Base-by-base conservation (phyloP, 1,140 invertebrate species). In the Drosophila tristis region DNA sequence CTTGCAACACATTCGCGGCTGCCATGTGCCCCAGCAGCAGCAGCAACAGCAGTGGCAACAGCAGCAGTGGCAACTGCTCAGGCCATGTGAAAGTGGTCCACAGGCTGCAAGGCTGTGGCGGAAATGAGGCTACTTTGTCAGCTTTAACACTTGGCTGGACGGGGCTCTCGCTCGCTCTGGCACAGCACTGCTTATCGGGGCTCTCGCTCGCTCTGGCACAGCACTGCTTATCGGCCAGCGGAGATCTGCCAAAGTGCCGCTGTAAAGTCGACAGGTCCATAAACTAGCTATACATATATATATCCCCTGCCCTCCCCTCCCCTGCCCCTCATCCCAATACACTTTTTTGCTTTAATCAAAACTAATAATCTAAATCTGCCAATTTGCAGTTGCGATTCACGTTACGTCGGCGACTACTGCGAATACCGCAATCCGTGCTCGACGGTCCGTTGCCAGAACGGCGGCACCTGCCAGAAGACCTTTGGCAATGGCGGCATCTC, bases 361-460 rank as follows among this genome's bases (percentile, higher is more conserved):
- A 13, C 35, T 39, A 39, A 39, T 39, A 39, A 39, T 39, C 35
- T 11, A 39, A 13, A 39, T 39, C 11, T 39, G 35, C 11, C 11
- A 5, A 39, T 13, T 96, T 94, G 57, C 95, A 99, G 98, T 90
- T 99, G 98, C 92, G 96, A 97, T 60, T 95, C 96, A 16, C 95
- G 96, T 91, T 98, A 96, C 93, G 96, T 98, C 45, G 98, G 98
- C 73, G 97, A 98, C 92, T 98, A 97, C 93, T 99, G 98, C 91
- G 96, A 99, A 90, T 95, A 98, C 91, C 93, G 95, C 65, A 98
- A 99, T 93, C 98, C 98, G 1, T 99, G 98, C 92, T 95, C 96
- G 85, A 97, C 96, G 50, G 96, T 95, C 5, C 94, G 97, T 47
- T 98, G 97, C 92, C 97, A 98, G 92, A 99, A 99, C 92, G 97